These are phyloP conservation scores for Caenorhabditis sp. DNA, from an alignment of 2,888 invertebrate species.

Conservation along the genomic window DNA sequence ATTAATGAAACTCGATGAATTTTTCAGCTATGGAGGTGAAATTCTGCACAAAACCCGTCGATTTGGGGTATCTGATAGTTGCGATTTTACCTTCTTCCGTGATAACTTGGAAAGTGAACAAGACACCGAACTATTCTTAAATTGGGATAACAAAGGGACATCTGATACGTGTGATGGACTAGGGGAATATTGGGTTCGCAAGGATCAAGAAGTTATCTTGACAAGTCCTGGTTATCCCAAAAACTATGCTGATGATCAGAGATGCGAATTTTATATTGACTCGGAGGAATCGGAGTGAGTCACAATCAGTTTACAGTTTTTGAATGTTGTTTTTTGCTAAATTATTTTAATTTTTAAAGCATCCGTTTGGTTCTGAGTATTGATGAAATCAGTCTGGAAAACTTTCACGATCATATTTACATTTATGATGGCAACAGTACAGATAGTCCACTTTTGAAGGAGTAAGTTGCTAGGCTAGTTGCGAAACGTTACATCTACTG, in stretches of 20 bases:
- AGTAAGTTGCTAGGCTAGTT: too few species aligned
- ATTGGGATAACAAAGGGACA: not conserved
- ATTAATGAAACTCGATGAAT: too few species aligned
- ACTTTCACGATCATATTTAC: constrained; percentile 24
- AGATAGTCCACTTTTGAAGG: not conserved
- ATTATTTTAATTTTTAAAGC: constrained; percentile 6
- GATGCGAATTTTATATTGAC: not conserved
- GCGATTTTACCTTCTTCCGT: constrained; percentile 15
- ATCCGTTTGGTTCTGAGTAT: constrained; percentile 12
- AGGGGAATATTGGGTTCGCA: too few species aligned
- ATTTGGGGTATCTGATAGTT: not conserved
- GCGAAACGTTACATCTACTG: too few species aligned
- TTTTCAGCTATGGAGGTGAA: constrained; percentile 13
- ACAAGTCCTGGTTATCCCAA: constrained; percentile 28
- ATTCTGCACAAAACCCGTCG: not conserved
- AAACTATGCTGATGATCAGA: not conserved
- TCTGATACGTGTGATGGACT: not conserved
- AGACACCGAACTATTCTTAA: not conserved
- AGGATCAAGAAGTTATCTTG: not conserved
- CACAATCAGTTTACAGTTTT: too few species aligned
- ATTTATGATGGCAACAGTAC: constrained; percentile 39
- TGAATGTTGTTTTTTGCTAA: not conserved
- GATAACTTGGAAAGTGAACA: not conserved
- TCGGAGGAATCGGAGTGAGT: not conserved
- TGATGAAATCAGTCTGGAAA: constrained; percentile 34